phyloP scores from a whole-genome alignment of 23 tunicate species.

The Oikopleura albicans region DNA sequence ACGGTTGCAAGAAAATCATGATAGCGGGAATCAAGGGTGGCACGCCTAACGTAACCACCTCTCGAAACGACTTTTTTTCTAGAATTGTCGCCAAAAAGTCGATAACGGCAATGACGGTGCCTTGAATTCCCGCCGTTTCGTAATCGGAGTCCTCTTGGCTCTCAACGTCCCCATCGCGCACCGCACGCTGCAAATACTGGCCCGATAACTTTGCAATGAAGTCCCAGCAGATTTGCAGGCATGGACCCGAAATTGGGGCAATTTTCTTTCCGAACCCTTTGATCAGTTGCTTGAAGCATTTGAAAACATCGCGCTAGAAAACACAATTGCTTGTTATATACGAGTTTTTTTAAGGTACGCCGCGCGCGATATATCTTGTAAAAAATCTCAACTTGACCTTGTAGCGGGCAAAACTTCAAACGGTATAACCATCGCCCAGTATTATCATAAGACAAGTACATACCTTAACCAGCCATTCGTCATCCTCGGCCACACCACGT shows the following conservation, averaged over 20 bases:
- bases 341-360: too few relatives aligned
- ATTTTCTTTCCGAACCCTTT: not conserved
- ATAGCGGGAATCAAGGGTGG: constrained; percentile 18
- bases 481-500: not conserved
- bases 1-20: constrained; percentile 64
- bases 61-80: not conserved
- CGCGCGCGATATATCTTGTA: too few relatives aligned
- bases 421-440: too few relatives aligned
- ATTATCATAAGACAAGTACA: too few relatives aligned
- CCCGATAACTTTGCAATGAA: not conserved
- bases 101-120: not conserved
- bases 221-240: not conserved
- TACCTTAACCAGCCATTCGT: not conserved
- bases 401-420: too few relatives aligned
- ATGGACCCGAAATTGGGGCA: not conserved
- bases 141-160: not conserved
- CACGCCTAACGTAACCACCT: not conserved
- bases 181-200: not conserved
- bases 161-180: not conserved
- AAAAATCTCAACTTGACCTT: too few relatives aligned
- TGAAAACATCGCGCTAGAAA: not conserved
- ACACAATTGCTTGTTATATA: too few relatives aligned
- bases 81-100: not conserved
- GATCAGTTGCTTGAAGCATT: not conserved
- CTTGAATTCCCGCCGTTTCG: constrained; percentile 7